These are phyloP conservation scores for Druceiella hillmani DNA, from an alignment of 2,888 invertebrate species.

Conservation along the genomic window DNA sequence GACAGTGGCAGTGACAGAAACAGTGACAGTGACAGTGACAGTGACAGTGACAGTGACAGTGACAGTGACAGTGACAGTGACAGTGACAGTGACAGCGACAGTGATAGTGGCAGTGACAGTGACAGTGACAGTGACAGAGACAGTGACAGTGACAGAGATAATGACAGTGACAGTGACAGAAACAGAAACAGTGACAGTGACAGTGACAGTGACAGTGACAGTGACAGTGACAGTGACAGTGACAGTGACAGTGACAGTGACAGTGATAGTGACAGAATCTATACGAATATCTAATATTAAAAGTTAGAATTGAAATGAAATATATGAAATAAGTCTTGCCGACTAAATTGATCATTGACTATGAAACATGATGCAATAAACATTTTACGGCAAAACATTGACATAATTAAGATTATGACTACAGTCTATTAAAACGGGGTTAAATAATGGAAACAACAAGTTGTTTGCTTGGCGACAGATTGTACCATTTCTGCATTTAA, in stretches of 20 bases:
- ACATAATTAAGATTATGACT: too few species aligned
- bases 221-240: slow-evolving; percentile 5
- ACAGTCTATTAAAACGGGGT: too few species aligned
- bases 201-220: slow-evolving; percentile 5
- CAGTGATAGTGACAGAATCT: slow-evolving; percentile 3
- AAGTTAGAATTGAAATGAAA: too few species aligned
- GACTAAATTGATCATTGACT: too few species aligned
- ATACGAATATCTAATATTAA: too few species aligned
- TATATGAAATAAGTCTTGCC: too few species aligned
- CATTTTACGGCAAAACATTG: too few species aligned
- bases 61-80: slow-evolving; percentile 5
- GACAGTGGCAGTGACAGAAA: slow-evolving; percentile 3
- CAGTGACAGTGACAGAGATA: slow-evolving; percentile 6
- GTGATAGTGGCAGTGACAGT: slow-evolving; percentile 4
- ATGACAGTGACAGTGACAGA: slow-evolving; percentile 5
- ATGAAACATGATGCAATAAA: too few species aligned
- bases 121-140: slow-evolving; percentile 6
- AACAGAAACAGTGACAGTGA: slow-evolving; percentile 4
- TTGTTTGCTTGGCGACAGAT: too few species aligned
- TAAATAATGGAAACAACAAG: too few species aligned
- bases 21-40: slow-evolving; percentile 6
- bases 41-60: slow-evolving; percentile 4
- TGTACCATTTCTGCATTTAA: too few species aligned
- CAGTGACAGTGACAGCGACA: slow-evolving; percentile 7
- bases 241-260: slow-evolving; percentile 5